These are phyloP conservation scores for Podarcis cretensis DNA, from an alignment of 2,113 vertebrate species.

Conservation along the genomic window DNA sequence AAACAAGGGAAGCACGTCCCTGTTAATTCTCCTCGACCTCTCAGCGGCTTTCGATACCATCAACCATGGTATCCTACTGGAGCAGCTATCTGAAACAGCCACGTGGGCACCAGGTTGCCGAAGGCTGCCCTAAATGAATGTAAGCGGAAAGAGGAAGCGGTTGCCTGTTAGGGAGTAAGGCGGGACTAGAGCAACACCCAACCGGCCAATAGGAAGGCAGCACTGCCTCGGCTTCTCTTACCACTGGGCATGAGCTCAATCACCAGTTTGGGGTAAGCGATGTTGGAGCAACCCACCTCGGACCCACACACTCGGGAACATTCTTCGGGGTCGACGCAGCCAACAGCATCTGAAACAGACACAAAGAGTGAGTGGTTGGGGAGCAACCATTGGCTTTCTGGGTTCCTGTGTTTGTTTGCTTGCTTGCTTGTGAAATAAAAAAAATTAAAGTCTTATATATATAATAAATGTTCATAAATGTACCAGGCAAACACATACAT, in stretches of 20 bases:
- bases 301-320: constrained; percentile 82
- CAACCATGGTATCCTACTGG: too few species aligned
- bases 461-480: too few species aligned
- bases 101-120: too few species aligned
- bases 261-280: constrained; percentile 90
- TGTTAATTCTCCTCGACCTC: too few species aligned
- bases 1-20: background rate
- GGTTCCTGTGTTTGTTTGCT: background rate
- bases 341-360: constrained; percentile 80
- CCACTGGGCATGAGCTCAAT: constrained; percentile 90
- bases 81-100: background rate
- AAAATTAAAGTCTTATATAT: too few species aligned
- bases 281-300: constrained; percentile 91
- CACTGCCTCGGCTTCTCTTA: constrained; percentile 62
- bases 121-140: too few species aligned
- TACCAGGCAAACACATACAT: too few species aligned
- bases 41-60: too few species aligned
- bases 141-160: too few species aligned
- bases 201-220: background rate
- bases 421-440: too few species aligned
- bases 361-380: background rate
- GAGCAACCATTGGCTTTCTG: background rate
- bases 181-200: too few species aligned
- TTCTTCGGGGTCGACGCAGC: constrained; percentile 89
- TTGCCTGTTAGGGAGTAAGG: too few species aligned